Conservation (phyloP, 2,113 vertebrate genomes). For the Genyomyrus donnyi region DNA sequence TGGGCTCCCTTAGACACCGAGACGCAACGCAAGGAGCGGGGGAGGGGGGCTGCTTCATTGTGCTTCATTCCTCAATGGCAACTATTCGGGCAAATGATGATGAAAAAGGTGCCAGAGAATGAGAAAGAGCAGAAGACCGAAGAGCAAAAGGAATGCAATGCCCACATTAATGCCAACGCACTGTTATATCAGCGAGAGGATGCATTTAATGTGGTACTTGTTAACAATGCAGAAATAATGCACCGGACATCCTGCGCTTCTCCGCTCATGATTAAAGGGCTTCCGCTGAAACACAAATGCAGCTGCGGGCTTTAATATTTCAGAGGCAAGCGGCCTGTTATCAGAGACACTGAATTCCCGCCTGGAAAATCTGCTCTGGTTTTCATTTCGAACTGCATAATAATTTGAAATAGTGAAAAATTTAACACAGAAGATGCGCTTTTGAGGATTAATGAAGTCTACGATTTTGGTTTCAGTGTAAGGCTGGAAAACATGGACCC, state of each 20-base stretch:
- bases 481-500: background rate
- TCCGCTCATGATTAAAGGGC: background rate
- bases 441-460: background rate
- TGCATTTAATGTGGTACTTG: background rate
- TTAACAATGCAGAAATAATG: background rate
- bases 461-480: background rate
- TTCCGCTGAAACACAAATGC: background rate
- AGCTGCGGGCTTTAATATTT: background rate
- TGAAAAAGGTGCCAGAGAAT: background rate
- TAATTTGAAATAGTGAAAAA: constrained; percentile 2
- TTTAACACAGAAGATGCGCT: background rate
- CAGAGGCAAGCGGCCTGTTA: background rate
- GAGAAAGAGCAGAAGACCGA: background rate
- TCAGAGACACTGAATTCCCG: background rate
- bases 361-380: background rate
- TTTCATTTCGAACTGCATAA: background rate
- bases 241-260: no score
- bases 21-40: background rate
- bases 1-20: background rate
- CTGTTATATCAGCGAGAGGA: background rate
- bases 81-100: background rate
- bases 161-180: background rate
- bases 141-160: background rate
- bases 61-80: background rate
- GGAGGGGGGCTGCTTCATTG: background rate